phyloP scores from a whole-genome alignment of 2,888 invertebrate species.

The Cephus sareptanus region DNA sequence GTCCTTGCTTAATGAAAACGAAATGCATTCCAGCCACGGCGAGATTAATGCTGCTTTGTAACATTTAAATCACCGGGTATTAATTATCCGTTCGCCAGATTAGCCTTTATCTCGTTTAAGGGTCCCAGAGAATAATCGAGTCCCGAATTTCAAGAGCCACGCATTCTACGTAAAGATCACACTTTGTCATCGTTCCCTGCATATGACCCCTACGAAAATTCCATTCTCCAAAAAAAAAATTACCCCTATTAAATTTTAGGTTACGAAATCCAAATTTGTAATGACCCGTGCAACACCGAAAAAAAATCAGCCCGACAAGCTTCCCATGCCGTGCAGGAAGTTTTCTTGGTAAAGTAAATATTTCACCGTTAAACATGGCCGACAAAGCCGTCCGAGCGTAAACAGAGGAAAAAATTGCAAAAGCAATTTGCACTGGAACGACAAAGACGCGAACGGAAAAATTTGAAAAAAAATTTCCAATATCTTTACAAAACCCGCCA shows the following conservation, averaged over 20 bases:
- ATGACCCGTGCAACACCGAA: background rate
- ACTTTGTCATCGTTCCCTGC: background rate
- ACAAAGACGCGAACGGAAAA: background rate
- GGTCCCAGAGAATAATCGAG: background rate
- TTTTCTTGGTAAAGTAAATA: background rate
- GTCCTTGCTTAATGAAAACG: constrained; percentile 3
- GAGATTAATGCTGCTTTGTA: constrained; percentile 8
- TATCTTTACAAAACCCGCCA: background rate
- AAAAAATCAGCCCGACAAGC: background rate
- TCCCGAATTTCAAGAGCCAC: background rate
- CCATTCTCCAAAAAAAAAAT: background rate
- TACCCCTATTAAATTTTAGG: background rate
- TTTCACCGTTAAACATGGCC: background rate
- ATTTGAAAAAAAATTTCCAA: background rate
- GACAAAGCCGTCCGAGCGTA: background rate
- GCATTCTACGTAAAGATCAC: background rate
- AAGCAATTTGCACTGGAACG: background rate
- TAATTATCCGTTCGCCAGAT: constrained; percentile 6
- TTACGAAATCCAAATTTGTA: background rate
- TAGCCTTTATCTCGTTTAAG: constrained; percentile 5
- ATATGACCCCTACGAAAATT: background rate
- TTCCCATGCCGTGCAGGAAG: background rate
- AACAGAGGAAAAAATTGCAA: background rate
- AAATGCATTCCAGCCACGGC: constrained; percentile 4
- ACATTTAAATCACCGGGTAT: constrained; percentile 7